Percentiles rank a stretch among this genome's conserved stretches.
These are phyloP conservation scores for Onychorhynchus coronatus DNA, from an alignment of 2,113 vertebrate genomes.

Conservation along the genomic window DNA sequence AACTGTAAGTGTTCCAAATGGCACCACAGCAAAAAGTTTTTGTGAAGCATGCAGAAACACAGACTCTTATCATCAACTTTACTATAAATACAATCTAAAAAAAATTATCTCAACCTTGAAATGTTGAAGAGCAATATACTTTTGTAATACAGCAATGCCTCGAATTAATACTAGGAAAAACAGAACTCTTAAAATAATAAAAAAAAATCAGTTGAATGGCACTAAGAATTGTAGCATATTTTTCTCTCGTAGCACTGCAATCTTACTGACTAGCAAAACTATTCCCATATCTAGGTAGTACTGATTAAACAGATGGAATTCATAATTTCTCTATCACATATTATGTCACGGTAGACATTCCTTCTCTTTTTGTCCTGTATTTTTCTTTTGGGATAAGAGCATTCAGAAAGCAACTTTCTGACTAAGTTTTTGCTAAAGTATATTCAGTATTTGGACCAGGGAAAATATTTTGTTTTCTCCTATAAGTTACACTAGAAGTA, in stretches of 20 bases:
- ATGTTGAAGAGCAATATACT: accelerated
- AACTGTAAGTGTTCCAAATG: background rate
- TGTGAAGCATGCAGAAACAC: background rate
- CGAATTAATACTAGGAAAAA: background rate
- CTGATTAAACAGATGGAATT: background rate
- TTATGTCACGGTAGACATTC: background rate
- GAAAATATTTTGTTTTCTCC: background rate
- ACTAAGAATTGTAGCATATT: background rate
- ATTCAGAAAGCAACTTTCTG: background rate
- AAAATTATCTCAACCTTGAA: background rate
- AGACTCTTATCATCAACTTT: background rate
- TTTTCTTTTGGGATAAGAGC: background rate
- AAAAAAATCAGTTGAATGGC: background rate
- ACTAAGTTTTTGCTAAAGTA: background rate
- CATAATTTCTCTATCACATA: background rate
- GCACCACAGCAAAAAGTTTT: background rate
- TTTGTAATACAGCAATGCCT: background rate
- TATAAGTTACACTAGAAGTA: background rate
- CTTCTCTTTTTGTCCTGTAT: background rate
- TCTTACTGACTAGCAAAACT: background rate
- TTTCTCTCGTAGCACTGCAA: background rate
- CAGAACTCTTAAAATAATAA: background rate
- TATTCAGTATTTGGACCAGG: background rate
- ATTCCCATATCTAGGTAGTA: background rate
- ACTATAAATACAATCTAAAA: background rate